Evolutionary conservation across 2,888 invertebrate species (phyloP), one percentile per base, ranked within the genome.

Genomic region (Platerodrilus igneus): DNA sequence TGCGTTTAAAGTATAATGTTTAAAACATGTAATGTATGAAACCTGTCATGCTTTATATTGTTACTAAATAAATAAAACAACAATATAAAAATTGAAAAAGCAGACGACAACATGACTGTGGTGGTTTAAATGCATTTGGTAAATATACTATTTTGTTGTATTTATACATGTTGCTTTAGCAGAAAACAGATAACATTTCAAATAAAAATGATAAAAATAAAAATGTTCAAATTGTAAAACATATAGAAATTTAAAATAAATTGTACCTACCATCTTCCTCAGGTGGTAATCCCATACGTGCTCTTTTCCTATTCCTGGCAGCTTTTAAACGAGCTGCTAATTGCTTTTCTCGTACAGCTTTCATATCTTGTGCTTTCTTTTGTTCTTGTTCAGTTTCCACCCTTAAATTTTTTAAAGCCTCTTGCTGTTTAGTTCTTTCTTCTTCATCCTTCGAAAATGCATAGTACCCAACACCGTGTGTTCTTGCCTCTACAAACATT

Each of bases 381-480:
- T 88, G 88, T 37, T 81, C 78, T 9, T 70, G 67, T 40, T 81
- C 65, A 0, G 91, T 91, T 57, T 83, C 80, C 41, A 77, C 71
- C 1, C 92, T 75, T 16, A 83, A 66, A 48, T 80, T 79, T 31
- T 78, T 73, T 37, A 96, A 70, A 52, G 82, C 82, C 32, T 81
- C 80, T 73, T 92, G 87, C 66, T 96, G 92, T 53, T 81, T 77
- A 1, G 74, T 71, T 51, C 95, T 79, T 56, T 82, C 78, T 2
- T 75, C 74, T 53, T 91, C 90, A 55, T 94, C 87, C 26, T 84
- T 86, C 8, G 93, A 89, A 66, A 96, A 94, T 13, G 83, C 79
- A 68, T 84, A 95, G 69, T 90, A 96, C 3, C 89, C 90, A 10
- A 91, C 91, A 58, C 95, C 96, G 62, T 95, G 94, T 7, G 83